phyloP scores from a whole-genome alignment of 2,113 vertebrate genomes.

The Tringa solitaria region DNA sequence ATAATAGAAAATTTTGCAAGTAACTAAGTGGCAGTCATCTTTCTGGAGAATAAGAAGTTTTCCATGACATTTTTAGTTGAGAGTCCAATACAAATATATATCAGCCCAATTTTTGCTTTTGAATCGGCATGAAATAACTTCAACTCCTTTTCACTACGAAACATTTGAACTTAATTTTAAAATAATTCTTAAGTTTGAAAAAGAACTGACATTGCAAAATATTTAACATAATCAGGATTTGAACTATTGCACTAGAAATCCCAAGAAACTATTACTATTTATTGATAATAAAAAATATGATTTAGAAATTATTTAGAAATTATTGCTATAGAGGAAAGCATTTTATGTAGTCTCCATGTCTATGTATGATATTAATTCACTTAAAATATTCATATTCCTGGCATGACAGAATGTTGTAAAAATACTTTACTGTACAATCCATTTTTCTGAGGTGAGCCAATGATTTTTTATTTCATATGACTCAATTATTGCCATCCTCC shows the following conservation, averaged over 20 bases:
- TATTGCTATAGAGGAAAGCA: not conserved
- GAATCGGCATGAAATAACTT: slow-evolving; percentile 2
- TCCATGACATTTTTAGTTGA: not conserved
- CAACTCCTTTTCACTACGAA: not conserved
- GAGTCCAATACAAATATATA: not conserved
- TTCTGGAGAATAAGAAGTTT: not conserved
- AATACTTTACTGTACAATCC: slow-evolving; percentile 29
- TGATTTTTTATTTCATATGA: not conserved
- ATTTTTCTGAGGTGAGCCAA: slow-evolving; percentile 1
- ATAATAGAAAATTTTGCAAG: not conserved
- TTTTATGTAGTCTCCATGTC: not conserved
- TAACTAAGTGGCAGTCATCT: not conserved
- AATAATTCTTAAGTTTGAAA: not conserved
- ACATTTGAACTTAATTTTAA: not conserved
- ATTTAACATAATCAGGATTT: not conserved
- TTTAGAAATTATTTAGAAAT: not conserved
- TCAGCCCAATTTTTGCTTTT: not conserved
- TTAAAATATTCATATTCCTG: not conserved
- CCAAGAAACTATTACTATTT: not conserved
- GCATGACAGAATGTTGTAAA: not conserved
- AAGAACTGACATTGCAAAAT: slow-evolving; percentile 10
- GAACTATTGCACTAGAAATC: not conserved
- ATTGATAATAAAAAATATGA: not conserved
- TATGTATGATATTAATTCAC: not conserved
- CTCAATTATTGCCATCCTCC: slow-evolving; percentile 44